Base-by-base conservation (phyloP, 64 coral and sea anemone species). In the Porites lutea region DNA sequence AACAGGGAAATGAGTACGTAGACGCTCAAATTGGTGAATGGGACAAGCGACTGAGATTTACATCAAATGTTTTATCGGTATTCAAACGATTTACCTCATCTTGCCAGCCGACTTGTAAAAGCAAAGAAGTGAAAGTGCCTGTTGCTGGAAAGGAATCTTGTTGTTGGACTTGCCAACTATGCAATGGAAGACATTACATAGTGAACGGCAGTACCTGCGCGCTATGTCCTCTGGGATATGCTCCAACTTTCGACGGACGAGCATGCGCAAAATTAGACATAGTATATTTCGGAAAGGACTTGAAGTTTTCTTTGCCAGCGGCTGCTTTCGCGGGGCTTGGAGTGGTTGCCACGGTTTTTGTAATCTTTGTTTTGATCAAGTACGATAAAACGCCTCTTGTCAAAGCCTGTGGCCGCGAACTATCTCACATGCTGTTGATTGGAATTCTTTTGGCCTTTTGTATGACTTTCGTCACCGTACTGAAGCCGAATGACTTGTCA, bases 361-460 rank as follows among this genome's bases (percentile, higher is more conserved):
- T 95, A 3, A 90, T 93, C 55, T 13, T 61, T 22, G 87, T 98
- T 52, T 67, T 98, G 18, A 71, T 94, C 27, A 95, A 79, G 37
- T 93, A 89, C 50, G 86, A 93, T 62, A 87, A 90, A 20, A 98
- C 93, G 14, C 96, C 96, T 15, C 71, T 98, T 43, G 93, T 98
- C 0, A 98, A 98, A 77, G 96, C 96, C 2, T 98, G 88, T 61
- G 96, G 96, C 3, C 82, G 96, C 5, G 96, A 98, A 14, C 74
- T 98, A 19, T 92, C 93, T 9, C 92, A 95, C 49, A 77, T 98
- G 37, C 74, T 98, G 80, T 89, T 98, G 5, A 47, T 93, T 65
- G 94, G 96, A 4, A 95, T 98, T 23, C 60, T 93, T 16, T 13
- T 98, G 2, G 95, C 90, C 10, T 98, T 98, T 58, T 50, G 67